Evolutionary conservation across 2,797 vertebrate species (phyloP), one percentile per base, ranked within the genome.

Genomic region (Tiaroga cobitis): DNA sequence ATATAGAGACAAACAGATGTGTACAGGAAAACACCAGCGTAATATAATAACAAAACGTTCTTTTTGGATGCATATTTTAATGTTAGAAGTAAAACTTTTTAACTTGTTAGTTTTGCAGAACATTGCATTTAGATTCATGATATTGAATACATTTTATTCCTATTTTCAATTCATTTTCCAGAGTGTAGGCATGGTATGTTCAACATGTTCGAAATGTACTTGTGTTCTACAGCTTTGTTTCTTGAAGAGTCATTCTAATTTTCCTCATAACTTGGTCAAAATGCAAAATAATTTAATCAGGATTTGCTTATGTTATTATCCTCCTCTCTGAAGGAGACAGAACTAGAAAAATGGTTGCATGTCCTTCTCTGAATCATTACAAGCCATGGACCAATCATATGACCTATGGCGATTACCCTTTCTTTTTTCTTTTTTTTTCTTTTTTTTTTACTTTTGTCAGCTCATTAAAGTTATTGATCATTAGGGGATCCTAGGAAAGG

Each of bases 391-490:
- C 70, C 26, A 63, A 74, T 75, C 11, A 81, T 81, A 56, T 81
- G 79, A 54, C 84, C 21, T 73, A 29, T 81, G 43, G 59, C 8
- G 3, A 32, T 24, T 63, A 3, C 65, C 39, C 37, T 37, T 37
- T 37, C 34, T 37, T 37, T 37, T 37, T 5, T 34, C 0, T n/a
- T 54, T 32, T 73, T 59, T 46, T 69, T 59, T 5, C 26, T 51
- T 16, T 15, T 69, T 46, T 73, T 67, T 54, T 37, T 80, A 29
- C 21, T 79, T 37, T 73, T 68, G 59, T 86, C 77, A 87, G 63
- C 49, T 91, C 90, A 87, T 88, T 90, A 88, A 81, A 86, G 87
- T 89, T 94, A 94, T 94, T 94, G 94, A 95, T 94, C 93, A 95
- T 94, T 93, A 95, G 90, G 87, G 86, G 92, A 89, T 91, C 92